A percentile compares a stretch with the other conserved stretches of the same genome.
These are phyloP conservation scores for Pristionchus entomophagus DNA, from an alignment of 2,888 invertebrate species.

Conservation along the genomic window DNA sequence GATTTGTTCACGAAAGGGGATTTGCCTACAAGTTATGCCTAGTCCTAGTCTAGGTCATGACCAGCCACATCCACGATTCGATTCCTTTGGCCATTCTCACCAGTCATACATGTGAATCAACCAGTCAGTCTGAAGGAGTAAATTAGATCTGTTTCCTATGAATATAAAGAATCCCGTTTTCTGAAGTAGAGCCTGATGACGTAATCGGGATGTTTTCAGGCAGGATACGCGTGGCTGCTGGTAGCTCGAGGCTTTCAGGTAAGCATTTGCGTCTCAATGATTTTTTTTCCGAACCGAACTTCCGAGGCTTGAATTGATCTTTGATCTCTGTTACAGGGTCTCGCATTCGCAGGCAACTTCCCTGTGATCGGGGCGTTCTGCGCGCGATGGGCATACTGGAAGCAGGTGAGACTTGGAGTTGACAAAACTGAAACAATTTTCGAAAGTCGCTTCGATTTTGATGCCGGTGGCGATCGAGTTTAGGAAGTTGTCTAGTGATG, in stretches of 20 bases:
- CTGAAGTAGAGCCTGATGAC: too few relatives aligned
- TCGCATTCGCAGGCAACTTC: conserved; percentile 70
- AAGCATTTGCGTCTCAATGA: too few relatives aligned
- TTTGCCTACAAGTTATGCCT: too few relatives aligned
- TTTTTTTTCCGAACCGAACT: background rate
- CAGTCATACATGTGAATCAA: too few relatives aligned
- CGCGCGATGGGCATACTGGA: conserved; percentile 68
- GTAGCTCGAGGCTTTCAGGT: conserved; percentile 60
- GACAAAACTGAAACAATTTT: conserved; percentile 49
- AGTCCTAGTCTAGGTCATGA: too few relatives aligned
- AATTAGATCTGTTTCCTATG: too few relatives aligned
- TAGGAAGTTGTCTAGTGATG: background rate
- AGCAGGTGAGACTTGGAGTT: conserved; percentile 44
- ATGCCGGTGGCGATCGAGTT: background rate
- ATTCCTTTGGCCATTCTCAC: too few relatives aligned
- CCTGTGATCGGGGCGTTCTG: conserved; percentile 69
- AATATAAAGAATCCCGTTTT: too few relatives aligned
- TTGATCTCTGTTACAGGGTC: conserved; percentile 49
- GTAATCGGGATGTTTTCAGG: conserved; percentile 31
- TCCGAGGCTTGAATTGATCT: background rate
- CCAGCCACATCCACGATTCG: too few relatives aligned
- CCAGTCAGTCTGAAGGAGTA: too few relatives aligned
- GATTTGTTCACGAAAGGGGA: too few relatives aligned
- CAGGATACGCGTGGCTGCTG: conserved; percentile 63
- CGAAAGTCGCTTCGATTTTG: background rate